Percentiles rank a stretch among this genome's conserved stretches.
Evolutionary conservation across 2,113 vertebrate genomes (phyloP).

Genomic region (Dipodomys stephensi): DNA sequence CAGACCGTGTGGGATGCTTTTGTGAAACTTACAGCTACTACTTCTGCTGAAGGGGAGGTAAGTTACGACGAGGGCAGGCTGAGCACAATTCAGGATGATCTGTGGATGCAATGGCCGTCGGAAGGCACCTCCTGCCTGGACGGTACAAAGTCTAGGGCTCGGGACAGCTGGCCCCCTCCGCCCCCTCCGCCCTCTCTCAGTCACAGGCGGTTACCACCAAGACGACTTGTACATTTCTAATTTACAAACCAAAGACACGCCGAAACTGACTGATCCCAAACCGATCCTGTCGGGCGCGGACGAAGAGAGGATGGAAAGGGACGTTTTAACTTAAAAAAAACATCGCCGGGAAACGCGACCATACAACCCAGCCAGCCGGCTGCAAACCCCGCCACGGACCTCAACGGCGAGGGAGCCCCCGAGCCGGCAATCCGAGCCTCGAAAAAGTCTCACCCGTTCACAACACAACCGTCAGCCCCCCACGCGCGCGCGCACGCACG

Average conservation of each 20-base stretch:
- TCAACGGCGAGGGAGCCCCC: constrained; percentile 66
- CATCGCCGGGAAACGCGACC: constrained; percentile 53
- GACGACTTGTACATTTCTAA: constrained; percentile 76
- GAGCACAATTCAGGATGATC: constrained; percentile 22
- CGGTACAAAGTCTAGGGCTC: constrained; percentile 71
- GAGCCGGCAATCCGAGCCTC: constrained; percentile 57
- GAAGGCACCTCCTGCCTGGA: constrained; percentile 45
- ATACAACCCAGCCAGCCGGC: constrained; percentile 59
- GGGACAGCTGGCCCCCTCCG: constrained; percentile 72
- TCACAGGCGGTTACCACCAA: constrained; percentile 65
- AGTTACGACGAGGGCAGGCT: not conserved
- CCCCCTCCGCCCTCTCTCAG: constrained; percentile 48
- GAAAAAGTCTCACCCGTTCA: constrained; percentile 66
- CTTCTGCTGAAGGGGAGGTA: constrained; percentile 38
- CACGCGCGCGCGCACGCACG: constrained; percentile 55
- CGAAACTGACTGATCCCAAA: constrained; percentile 24
- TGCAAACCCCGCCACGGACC: constrained; percentile 62
- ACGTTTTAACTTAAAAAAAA: constrained; percentile 5
- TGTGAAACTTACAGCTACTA: not conserved
- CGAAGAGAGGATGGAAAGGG: not conserved
- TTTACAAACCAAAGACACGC: constrained; percentile 55
- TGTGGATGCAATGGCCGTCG: constrained; percentile 32
- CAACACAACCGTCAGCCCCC: constrained; percentile 43
- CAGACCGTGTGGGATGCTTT: not conserved
- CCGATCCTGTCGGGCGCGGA: constrained; percentile 12